Evolutionary conservation across 2,797 vertebrate genomes (phyloP).

Genomic region (Melanogrammus aeglefinus): DNA sequence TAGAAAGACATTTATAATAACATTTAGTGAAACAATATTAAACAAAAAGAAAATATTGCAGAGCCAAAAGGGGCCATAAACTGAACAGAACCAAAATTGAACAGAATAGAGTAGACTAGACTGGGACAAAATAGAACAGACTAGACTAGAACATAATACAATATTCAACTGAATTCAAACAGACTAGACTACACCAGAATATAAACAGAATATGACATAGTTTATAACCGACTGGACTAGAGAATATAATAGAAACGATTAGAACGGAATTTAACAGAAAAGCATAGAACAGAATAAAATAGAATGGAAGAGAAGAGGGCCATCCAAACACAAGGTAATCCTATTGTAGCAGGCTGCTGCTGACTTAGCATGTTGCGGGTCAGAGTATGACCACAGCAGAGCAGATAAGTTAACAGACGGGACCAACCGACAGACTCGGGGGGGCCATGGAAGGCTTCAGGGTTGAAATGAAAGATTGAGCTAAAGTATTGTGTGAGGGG

Average conservation of each 20-base stretch:
- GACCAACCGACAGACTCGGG: not conserved
- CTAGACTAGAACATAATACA: not conserved
- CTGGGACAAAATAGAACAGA: not conserved
- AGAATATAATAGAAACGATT: not conserved
- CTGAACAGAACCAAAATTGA: not conserved
- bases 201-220: not conserved
- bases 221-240: not conserved
- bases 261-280: too few relatives aligned
- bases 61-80: not conserved
- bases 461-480: constrained; percentile 44
- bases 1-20: not conserved
- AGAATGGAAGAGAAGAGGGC: too few relatives aligned
- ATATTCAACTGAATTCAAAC: not conserved
- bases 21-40: not conserved
- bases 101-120: not conserved
- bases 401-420: not conserved
- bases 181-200: not conserved
- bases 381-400: not conserved
- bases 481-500: constrained; percentile 45
- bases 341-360: not conserved
- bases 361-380: not conserved
- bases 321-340: too few relatives aligned
- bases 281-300: too few relatives aligned
- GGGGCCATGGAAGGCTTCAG: constrained; percentile 23
- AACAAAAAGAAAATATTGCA: not conserved